Conservation (phyloP, 2,888 invertebrate species). For the Rotaria magnacalcarata region DNA sequence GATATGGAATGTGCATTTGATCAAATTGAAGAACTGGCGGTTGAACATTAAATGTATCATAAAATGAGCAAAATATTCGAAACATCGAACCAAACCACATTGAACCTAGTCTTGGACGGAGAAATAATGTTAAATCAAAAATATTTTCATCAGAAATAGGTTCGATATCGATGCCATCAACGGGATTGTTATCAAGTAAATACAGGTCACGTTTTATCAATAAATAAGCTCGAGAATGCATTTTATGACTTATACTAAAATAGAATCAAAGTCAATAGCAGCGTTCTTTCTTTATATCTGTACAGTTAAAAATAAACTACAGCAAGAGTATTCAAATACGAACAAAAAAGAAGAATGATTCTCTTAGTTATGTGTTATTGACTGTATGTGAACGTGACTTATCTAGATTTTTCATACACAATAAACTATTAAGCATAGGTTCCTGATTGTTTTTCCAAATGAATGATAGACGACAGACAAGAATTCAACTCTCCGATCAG, state of each 20-base stretch:
- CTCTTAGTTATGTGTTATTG: background rate
- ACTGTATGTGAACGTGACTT: background rate
- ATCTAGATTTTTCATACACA: too few species aligned
- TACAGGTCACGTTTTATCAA: constrained; percentile 28
- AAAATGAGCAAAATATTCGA: constrained; percentile 14
- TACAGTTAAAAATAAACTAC: background rate
- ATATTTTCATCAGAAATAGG: background rate
- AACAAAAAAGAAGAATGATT: background rate
- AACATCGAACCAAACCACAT: constrained; percentile 6
- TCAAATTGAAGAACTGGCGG: constrained; percentile 28
- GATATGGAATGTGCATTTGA: background rate
- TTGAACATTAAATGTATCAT: constrained; percentile 35
- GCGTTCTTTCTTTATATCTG: background rate
- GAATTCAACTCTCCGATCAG: background rate
- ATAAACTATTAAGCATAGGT: too few species aligned
- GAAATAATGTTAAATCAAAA: constrained; percentile 29
- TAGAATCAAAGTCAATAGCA: background rate
- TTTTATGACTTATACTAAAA: background rate
- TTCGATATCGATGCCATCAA: constrained; percentile 5
- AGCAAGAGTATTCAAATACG: background rate
- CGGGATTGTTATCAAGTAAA: background rate
- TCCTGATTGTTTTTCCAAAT: background rate
- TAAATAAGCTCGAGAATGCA: constrained; percentile 31
- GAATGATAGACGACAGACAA: background rate
- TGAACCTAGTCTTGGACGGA: background rate